Evolutionary conservation across 1,140 invertebrate species (phyloP), one percentile per base, ranked within the genome.

Genomic region (Cydia fagiglandana): DNA sequence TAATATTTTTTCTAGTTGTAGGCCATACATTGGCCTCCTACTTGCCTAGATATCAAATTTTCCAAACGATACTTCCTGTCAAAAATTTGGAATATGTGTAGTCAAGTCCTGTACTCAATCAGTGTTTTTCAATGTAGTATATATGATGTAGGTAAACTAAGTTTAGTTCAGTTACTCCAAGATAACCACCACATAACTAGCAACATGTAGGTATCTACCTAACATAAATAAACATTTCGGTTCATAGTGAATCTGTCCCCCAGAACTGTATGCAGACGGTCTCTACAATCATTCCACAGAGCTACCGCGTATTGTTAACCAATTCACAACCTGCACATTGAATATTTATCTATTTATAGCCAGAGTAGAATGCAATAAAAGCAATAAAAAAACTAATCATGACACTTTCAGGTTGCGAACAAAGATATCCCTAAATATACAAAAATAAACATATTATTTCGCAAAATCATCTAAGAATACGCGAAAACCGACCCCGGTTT

Each of bases 331-430:
- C 15, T 45, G 30, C 15, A 70, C 34, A 70, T 38, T 34, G 66
- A 41, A 38, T 66, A 66, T 38, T 38, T 38, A 70, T 70, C 66
- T 70, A 70, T 70, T 70, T 70, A 45, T 70, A 70, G 66, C 66
- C 13, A 4, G 45, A 38, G 38, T 70, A 45, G 66, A 70, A 70
- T 70, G 66, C 66, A 70, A 70, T 70, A 70, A 70, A 70, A 41
- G 24, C 30, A 68, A 34, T 68, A 68, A 68, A 68, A 47, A 70
- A 38, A 41, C 34, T 2, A 17, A 70, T 70, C 34, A n/a, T 70
- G 66, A 41, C 66, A 70, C 30, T 70, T 70, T 38, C 66, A 70
- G 64, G 30, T 70, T 70, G 66, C 15, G 38, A 9, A 70, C 10
- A 17, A 41, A 38, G 34, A 70, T 38, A 30, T 24, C 7, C n/a